Conservation (phyloP, 2,797 vertebrate species). For the Lophura swinhoii region DNA sequence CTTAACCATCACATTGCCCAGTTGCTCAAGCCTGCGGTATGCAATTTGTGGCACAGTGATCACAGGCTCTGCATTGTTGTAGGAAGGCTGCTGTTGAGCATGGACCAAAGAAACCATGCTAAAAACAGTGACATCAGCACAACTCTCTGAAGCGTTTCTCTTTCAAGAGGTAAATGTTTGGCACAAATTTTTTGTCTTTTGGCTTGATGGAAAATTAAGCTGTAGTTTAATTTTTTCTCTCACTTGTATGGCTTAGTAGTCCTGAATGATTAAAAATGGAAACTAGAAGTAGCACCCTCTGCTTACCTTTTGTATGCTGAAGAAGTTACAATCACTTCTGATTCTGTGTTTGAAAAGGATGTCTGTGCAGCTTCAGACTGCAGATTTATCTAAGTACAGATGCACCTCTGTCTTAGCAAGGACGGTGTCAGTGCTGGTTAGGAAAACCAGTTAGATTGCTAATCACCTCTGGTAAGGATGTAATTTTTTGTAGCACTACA, state of each 20-base stretch:
- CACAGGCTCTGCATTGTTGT: background rate
- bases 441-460: background rate
- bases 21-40: background rate
- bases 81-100: background rate
- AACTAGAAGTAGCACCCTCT: background rate
- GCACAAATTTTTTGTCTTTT: background rate
- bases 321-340: background rate
- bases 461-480: background rate
- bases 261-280: background rate
- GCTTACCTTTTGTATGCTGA: conserved; percentile 28
- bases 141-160: background rate
- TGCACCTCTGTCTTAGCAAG: background rate
- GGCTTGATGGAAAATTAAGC: background rate
- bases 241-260: background rate
- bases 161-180: background rate
- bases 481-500: background rate
- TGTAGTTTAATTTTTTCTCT: background rate
- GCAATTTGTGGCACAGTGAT: background rate
- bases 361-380: background rate
- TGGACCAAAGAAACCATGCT: background rate
- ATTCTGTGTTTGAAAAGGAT: background rate
- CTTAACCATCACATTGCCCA: background rate
- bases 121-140: background rate
- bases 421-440: background rate
- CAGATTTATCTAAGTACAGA: background rate